Evolutionary conservation across 64 coral and sea anemone genomes (phyloP).

Genomic region (Dendronephthya gigantea): DNA sequence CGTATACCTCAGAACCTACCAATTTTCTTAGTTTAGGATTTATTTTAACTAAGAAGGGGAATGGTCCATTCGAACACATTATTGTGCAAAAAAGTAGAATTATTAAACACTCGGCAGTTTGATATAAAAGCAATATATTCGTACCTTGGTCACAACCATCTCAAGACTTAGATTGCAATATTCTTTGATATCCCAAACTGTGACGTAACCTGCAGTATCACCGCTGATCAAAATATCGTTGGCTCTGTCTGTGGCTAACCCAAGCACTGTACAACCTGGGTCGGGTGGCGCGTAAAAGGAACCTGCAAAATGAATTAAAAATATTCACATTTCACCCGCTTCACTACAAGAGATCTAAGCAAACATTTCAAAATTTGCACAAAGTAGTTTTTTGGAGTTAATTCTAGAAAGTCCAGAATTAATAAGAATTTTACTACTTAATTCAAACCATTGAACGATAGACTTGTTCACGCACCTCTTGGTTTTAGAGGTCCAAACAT

Average conservation of each 20-base stretch:
- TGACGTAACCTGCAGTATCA: conserved; percentile 63
- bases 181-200: conserved; percentile 74
- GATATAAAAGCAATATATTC: background rate
- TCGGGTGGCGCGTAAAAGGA: conserved; percentile 55
- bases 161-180: conserved; percentile 81
- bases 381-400: no score
- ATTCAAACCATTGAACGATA: background rate
- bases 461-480: conserved; percentile 41
- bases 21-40: no score
- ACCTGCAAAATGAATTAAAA: conserved; percentile 35
- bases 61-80: no score
- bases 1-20: no score
- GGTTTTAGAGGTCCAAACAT: conserved; percentile 57
- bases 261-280: conserved; percentile 37
- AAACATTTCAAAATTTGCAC: no score
- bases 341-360: no score
- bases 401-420: no score
- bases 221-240: conserved; percentile 70
- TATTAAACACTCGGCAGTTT: no score
- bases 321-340: no score
- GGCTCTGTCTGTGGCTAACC: conserved; percentile 52
- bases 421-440: no score
- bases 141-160: conserved; percentile 16
- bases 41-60: no score
- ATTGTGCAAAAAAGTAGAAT: no score